Evolutionary conservation across 2,113 vertebrate genomes (phyloP), one percentile per base, ranked within the genome.

Genomic region (Tyto alba): DNA sequence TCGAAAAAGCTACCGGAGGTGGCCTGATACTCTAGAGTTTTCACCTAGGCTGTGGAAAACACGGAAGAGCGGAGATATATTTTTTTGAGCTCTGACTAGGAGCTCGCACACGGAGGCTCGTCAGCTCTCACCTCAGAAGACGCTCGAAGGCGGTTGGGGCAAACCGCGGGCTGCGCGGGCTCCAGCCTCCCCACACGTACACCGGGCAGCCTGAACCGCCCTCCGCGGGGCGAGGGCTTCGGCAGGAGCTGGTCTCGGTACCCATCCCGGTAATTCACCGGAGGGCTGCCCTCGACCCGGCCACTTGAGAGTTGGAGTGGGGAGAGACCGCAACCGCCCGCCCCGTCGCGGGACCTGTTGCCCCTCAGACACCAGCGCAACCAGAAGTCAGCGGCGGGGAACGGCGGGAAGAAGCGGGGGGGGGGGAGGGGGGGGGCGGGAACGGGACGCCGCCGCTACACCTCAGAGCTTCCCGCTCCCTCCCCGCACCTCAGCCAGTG

Each of bases 61-160:
- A 1, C 0, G 11, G 48, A 17, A 18, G 12, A 13, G 14, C 0
- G 4, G 23, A 8, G 55, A 4, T 2, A 10, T 3, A 48, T 60
- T 5, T 5, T 5, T 0, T 62, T 2, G 21, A 69, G 55, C 71
- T 12, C 47, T 5, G 47, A 16, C 22, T 3, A 1, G 29, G 10
- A 11, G 40, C 72, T 18, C 13, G 2, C 0, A 4, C 23, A 1
- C 55, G 3, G 32, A 29, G 30, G 41, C 32, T 48, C 80, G 7
- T 17, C 38, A 16, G 29, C 25, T 25, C 79, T 16, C 80, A 5
- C 89, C 80, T 60, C 63, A 19, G 32, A 7, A 25, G 17, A 8
- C 9, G 29, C 32, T 7, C 3, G n/a, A 23, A 3, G 30, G 50
- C 34, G 32, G 30, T 0, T 1, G 30, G 16, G 40, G 27, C 4